Evolutionary conservation across 2,888 invertebrate species (phyloP).

Genomic region (Hoplodrina blanda): DNA sequence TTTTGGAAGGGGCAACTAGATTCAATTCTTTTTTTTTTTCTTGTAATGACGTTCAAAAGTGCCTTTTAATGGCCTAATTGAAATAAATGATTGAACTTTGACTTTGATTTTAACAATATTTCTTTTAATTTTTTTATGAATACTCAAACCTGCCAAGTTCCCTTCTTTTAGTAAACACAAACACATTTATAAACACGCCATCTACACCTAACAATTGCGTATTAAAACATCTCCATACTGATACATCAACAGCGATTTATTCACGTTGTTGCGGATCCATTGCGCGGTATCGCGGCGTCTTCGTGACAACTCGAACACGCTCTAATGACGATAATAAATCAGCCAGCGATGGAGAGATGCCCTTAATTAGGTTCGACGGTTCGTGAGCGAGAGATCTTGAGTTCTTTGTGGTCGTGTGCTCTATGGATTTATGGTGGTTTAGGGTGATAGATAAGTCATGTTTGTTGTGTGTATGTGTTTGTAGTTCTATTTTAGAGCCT

Average conservation of each 20-base stretch:
- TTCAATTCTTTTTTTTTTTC: no score
- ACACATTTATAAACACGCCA: not conserved
- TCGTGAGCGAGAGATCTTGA: slow-evolving; percentile 67
- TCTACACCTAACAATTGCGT: slow-evolving; percentile 10
- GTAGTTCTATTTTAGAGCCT: slow-evolving; percentile 1
- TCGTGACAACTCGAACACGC: slow-evolving; percentile 62
- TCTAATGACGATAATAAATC: slow-evolving; percentile 75
- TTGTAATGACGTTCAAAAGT: no score
- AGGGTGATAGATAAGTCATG: slow-evolving; percentile 42
- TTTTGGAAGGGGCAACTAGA: no score
- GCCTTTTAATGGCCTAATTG: no score
- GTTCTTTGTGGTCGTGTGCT: slow-evolving; percentile 45
- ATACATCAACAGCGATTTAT: slow-evolving; percentile 49
- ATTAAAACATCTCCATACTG: slow-evolving; percentile 40
- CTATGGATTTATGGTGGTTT: slow-evolving; percentile 51
- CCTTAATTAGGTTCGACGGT: slow-evolving; percentile 77
- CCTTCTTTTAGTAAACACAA: not conserved
- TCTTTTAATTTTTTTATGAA: no score
- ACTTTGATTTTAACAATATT: no score
- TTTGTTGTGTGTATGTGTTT: slow-evolving; percentile 14
- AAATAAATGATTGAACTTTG: no score
- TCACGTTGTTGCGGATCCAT: slow-evolving; percentile 62
- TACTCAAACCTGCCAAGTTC: no score
- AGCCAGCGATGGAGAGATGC: slow-evolving; percentile 75
- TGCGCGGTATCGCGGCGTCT: slow-evolving; percentile 57